Evolutionary conservation across 2,888 invertebrate genomes (phyloP).

Genomic region (Eupelmus urozonus): DNA sequence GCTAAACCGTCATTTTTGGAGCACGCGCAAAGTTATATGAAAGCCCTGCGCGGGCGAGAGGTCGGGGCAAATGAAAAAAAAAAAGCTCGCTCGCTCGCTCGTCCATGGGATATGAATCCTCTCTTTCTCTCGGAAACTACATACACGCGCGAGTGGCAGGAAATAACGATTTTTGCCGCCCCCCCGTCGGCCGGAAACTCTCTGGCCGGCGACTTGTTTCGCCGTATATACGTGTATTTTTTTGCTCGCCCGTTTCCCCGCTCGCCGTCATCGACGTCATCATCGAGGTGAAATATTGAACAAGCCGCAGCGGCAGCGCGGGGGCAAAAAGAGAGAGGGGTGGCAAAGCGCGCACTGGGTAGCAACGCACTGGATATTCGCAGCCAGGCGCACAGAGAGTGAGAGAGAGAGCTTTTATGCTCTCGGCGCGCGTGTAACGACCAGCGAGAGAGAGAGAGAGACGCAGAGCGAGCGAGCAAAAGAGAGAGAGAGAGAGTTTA

Average conservation of each 20-base stretch:
- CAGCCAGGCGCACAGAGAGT: constrained; percentile 40
- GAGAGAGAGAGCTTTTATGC: constrained; percentile 51
- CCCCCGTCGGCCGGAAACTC: constrained; percentile 46
- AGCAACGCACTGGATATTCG: constrained; percentile 1
- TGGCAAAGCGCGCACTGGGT: neutral
- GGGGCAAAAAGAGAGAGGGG: neutral
- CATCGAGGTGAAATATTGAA: constrained; percentile 61
- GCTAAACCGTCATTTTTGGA: constrained; percentile 49
- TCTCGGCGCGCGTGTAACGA: constrained; percentile 51
- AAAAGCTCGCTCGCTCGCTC: constrained; percentile 37
- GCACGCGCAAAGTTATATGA: constrained; percentile 37
- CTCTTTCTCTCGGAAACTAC: constrained; percentile 13
- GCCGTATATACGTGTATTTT: constrained; percentile 7
- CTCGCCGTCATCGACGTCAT: constrained; percentile 59
- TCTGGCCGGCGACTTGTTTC: constrained; percentile 46
- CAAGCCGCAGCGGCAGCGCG: constrained; percentile 35
- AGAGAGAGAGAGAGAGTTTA: constrained; percentile 37
- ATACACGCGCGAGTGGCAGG: constrained; percentile 34
- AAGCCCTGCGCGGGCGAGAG: too few species aligned
- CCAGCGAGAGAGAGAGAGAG: constrained; percentile 14
- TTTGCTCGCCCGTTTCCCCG: constrained; percentile 27
- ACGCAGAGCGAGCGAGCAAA: constrained; percentile 10
- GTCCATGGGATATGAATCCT: neutral
- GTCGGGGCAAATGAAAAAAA: constrained; percentile 45
- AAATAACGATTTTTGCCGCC: constrained; percentile 59